Conservation (phyloP, 2,888 invertebrate species). For the Cremastinae sp. region DNA sequence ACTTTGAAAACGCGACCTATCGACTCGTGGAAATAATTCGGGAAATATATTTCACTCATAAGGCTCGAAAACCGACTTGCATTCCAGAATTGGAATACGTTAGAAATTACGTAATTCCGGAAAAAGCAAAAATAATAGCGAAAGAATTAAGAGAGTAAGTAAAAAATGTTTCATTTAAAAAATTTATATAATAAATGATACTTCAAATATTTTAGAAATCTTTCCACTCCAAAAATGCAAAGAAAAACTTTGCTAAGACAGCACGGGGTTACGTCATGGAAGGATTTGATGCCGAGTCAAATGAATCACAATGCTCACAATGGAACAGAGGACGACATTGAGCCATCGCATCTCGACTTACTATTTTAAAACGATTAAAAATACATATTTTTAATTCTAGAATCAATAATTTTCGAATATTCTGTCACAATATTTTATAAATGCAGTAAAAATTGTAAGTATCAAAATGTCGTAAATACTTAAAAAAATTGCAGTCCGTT, state of each 20-base stretch:
- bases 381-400: too few relatives aligned
- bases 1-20: constrained; percentile 65
- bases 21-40: constrained; percentile 64
- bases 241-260: constrained; percentile 60
- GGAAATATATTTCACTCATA: constrained; percentile 60
- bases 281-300: constrained; percentile 64
- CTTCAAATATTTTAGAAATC: constrained; percentile 58
- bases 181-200: background rate
- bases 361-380: too few relatives aligned
- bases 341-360: too few relatives aligned
- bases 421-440: too few relatives aligned
- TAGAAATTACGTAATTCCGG: constrained; percentile 61
- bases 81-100: constrained; percentile 66
- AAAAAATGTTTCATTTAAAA: constrained; percentile 15
- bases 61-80: constrained; percentile 59
- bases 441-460: too few relatives aligned
- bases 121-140: constrained; percentile 60
- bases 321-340: too few relatives aligned
- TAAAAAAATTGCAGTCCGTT: too few relatives aligned
- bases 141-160: constrained; percentile 66
- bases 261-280: constrained; percentile 62
- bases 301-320: constrained; percentile 8
- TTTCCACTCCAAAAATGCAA: constrained; percentile 65
- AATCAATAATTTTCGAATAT: too few relatives aligned
- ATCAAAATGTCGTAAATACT: too few relatives aligned